Evolutionary conservation across 2,888 invertebrate species (phyloP), one percentile per base, ranked within the genome.

Genomic region (Eurytoma californica): DNA sequence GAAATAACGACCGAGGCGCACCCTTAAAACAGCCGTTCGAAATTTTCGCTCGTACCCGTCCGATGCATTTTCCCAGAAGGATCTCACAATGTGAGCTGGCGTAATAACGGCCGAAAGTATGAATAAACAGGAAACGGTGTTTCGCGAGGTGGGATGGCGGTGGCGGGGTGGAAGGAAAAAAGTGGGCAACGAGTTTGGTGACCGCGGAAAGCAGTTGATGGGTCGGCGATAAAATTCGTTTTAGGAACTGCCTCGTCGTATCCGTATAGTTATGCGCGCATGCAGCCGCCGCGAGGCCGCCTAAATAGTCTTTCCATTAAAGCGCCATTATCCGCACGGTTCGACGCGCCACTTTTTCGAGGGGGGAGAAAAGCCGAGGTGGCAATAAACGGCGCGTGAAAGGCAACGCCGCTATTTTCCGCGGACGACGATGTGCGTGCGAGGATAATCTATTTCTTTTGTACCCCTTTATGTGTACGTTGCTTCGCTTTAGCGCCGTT

Each of bases 211-310:
- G 74, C 78, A 72, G 78, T 82, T 82, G 82, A 83, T 81, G 81
- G 80, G 67, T 18, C 67, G 58, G 39, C 80, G 74, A 82, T 82
- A 65, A 82, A 82, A 83, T 84, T 82, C 73, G 82, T 82, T 83
- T 82, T 81, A 63, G 28, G 80, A 83, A 83, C 75, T 80, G 74
- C 53, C 65, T 78, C 57, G 12, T 39, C 47, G 47, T 70, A 77
- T 49, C 30, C 13, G 51, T 30, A 74, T 53, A 61, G 55, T 66
- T 76, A 55, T 70, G 30, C 68, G 18, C 12, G 39, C 2, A n/a
- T 51, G 60, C n/a, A 30, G 68, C 66, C 16, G 53, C 14, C 14
- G 14, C 13, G 14, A 4, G 14, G n/a, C 51, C 67, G 60, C 28
- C 61, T 75, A 82, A 82, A 80, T 80, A 76, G 72, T 72, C 67